phyloP scores from a whole-genome alignment of 1,140 invertebrate species.

The Zaprionus ghesquierei region DNA sequence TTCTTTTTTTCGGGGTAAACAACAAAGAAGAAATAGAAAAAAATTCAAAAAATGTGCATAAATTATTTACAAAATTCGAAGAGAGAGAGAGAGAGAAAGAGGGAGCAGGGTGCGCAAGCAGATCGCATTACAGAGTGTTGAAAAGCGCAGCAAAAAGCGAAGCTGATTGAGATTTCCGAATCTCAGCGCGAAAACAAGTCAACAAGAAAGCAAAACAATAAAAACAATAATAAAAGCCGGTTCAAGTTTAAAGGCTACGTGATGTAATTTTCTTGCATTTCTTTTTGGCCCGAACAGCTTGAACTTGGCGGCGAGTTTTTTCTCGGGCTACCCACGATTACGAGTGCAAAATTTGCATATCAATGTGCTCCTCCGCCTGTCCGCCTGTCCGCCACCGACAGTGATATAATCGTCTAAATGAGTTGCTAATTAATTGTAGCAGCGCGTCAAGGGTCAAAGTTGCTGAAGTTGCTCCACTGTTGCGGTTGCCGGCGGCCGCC shows the following conservation, averaged over 20 bases:
- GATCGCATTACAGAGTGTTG: constrained; percentile 19
- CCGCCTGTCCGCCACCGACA: constrained; percentile 25
- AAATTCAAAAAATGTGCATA: constrained; percentile 56
- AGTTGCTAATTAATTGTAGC: constrained; percentile 62
- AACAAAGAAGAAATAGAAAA: constrained; percentile 3
- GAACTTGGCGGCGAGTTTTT: constrained; percentile 55
- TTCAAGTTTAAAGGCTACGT: constrained; percentile 61
- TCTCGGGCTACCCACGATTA: constrained; percentile 20
- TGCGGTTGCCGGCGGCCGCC: background rate
- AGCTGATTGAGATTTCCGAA: background rate
- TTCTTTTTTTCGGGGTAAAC: constrained; percentile 26
- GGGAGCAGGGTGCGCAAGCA: background rate
- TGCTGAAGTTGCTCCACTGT: background rate
- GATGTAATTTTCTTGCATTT: constrained; percentile 68
- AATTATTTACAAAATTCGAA: constrained; percentile 47
- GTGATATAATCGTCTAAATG: constrained; percentile 72
- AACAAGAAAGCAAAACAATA: background rate
- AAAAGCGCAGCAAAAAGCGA: background rate
- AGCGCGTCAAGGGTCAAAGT: constrained; percentile 8
- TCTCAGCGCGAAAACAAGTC: background rate
- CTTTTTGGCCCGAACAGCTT: constrained; percentile 56
- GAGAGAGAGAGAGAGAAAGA: background rate
- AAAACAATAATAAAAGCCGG: constrained; percentile 32
- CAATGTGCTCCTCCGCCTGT: constrained; percentile 41
- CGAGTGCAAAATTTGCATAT: constrained; percentile 67